Base-by-base conservation (phyloP, 2,888 invertebrate species). In the Unio pictorum region DNA sequence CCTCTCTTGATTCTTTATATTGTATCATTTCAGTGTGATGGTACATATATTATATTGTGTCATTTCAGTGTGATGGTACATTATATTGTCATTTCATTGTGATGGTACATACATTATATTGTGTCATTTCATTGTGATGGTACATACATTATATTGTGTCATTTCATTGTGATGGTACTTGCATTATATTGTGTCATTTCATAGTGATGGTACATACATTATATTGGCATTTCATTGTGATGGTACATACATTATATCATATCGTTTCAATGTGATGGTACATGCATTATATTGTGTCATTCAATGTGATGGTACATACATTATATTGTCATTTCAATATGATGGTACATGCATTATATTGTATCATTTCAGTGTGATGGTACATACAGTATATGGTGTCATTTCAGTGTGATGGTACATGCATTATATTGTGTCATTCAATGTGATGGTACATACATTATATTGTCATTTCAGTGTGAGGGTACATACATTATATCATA, bases 141-240 rank as follows among this genome's bases (percentile, higher is more conserved):
- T 20, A 95, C 95, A 68, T 92, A 28, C 4, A 28, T 28, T 28
- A 28, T 8, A 28, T 28, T 57, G 30, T 63, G 26, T 67, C 68
- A 20, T 92, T 93, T 67, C 90, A 97, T 97, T 97, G 97, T 91
- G 97, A 98, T 91, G 99, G 99, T 20, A 95, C 95, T 68, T 92
- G 4, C 28, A 28, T 28, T 28, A 28, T 8, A 28, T 28, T 57
- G 30, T 63, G 26, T 67, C 68, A 20, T 92, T 93, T 67, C 90
- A 97, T 97, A 97, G 97, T 91, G 97, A 98, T 91, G 99, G 99
- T 20, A 95, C 95, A 68, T 92, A 28, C 28, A 28, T 28, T 8
- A 28, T 61, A 23, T 63, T 63, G 26, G 65, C 68, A 20, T 92
- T 93, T 67, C 90, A 97, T 97, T 97, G 97, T 91, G 97, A 98